Base-by-base conservation (phyloP, 2,113 vertebrate species). In the Willisornis vidua region DNA sequence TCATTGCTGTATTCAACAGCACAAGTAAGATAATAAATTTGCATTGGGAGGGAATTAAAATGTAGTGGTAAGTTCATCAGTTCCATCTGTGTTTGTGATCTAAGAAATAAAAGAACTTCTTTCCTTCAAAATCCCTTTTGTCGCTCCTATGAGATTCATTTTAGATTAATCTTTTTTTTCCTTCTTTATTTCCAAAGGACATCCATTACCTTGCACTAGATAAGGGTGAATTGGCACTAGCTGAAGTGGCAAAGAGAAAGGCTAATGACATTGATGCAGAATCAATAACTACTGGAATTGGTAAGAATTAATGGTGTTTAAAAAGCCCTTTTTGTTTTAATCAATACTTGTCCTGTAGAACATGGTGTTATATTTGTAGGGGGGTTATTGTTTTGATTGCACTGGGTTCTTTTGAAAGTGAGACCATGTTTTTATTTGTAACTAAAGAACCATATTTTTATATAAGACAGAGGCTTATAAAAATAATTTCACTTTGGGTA, bases 161-260 rank as follows among this genome's bases (percentile, higher is more conserved):
- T 99, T 98, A 98, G 98, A 99, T 98, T 98, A 98, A 98, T 98
- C 97, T 99, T 62, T 58, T 98, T 98, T 98, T 49, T 51, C 51
- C 98, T 98, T 97, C 98, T 99, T 99, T 98, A 96, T 98, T 99
- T 98, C 98, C 98, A 98, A 99, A 99, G 99, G 99, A 99, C 97
- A 99, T 99, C 98, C 99, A 99, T 99, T 99, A 99, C 98, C 97
- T 99, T 94, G 99, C 99, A 72, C 91, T 98, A 97, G 99, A 99
- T 99, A 99, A 99, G 97, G 99, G 99, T 94, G 99, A 99, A 98
- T 91, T 98, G 98, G 99, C 99, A 96, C 98, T 99, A 94, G 99
- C 99, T 88, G 98, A 98, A 97, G 99, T 99, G 98, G 98, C 99
- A 96, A 98, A 98, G 98, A 99, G 98, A 98, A 99, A 98, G 97